Conservation (phyloP, 2,797 vertebrate genomes). For the Silurus aristotelis region DNA sequence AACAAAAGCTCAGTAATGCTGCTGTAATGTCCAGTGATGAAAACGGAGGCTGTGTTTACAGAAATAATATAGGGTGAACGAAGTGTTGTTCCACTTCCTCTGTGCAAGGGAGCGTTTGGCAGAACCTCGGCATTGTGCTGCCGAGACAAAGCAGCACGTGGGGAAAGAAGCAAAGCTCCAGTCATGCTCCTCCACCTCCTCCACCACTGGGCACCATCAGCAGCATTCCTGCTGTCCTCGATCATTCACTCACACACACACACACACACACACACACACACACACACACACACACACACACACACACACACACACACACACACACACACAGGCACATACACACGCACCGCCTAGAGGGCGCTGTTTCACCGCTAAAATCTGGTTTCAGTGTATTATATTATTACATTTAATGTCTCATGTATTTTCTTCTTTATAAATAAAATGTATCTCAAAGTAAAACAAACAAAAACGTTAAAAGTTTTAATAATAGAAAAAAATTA, state of each 20-base stretch:
- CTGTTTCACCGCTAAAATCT: conserved; percentile 42
- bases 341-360: conserved; percentile 54
- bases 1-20: conserved; percentile 23
- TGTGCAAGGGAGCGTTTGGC: conserved; percentile 24
- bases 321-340: neutral
- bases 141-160: conserved; percentile 46
- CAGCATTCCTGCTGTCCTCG: conserved; percentile 40
- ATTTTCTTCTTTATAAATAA: neutral
- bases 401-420: no score
- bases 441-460: neutral
- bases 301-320: neutral
- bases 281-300: neutral
- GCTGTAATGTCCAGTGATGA: conserved; percentile 9
- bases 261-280: neutral
- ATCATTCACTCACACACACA: conserved; percentile 3
- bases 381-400: neutral
- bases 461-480: neutral
- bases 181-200: conserved; percentile 26
- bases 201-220: conserved; percentile 36
- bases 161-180: conserved; percentile 40
- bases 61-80: conserved; percentile 42
- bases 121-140: conserved; percentile 53
- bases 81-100: conserved; percentile 48
- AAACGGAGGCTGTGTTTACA: conserved; percentile 44
- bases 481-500: neutral